phyloP scores from a whole-genome alignment of 1,140 invertebrate genomes.

The Spodoptera litura region DNA sequence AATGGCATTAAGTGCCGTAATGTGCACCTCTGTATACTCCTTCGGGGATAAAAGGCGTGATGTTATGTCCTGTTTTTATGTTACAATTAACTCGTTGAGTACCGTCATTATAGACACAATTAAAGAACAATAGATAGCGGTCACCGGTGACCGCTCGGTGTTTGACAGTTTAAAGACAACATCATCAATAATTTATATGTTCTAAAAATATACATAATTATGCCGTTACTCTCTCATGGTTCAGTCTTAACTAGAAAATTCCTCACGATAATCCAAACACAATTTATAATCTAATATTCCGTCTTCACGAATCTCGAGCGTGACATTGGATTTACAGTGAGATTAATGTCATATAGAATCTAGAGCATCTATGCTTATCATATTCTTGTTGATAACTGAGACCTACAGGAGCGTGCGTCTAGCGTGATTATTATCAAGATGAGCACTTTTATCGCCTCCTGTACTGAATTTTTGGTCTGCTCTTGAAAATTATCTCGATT shows the following conservation, averaged over 20 bases:
- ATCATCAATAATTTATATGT: not conserved
- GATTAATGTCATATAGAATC: constrained; percentile 20
- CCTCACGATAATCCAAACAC: not conserved
- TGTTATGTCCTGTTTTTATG: too few relatives aligned
- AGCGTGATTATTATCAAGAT: constrained; percentile 11
- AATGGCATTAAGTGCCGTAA: too few relatives aligned
- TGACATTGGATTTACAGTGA: constrained; percentile 16
- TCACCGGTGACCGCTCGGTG: too few relatives aligned
- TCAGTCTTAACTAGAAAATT: too few relatives aligned
- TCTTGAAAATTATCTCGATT: constrained; percentile 8
- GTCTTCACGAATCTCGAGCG: not conserved
- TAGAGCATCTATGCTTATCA: constrained; percentile 24
- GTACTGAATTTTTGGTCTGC: not conserved
- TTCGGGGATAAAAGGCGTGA: too few relatives aligned
- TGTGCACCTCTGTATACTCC: too few relatives aligned
- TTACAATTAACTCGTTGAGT: too few relatives aligned
- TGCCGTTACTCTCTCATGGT: too few relatives aligned
- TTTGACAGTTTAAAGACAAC: too few relatives aligned
- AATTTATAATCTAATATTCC: constrained; percentile 1
- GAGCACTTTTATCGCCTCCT: not conserved
- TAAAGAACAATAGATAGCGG: too few relatives aligned
- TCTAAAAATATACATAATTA: too few relatives aligned
- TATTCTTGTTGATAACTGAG: constrained; percentile 9
- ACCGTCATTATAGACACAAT: too few relatives aligned
- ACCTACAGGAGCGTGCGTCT: constrained; percentile 12